A percentile compares a stretch with the other conserved stretches of the same genome.
These are phyloP conservation scores for Zaprionus africanus DNA, from an alignment of 1,140 invertebrate genomes.

Conservation along the genomic window DNA sequence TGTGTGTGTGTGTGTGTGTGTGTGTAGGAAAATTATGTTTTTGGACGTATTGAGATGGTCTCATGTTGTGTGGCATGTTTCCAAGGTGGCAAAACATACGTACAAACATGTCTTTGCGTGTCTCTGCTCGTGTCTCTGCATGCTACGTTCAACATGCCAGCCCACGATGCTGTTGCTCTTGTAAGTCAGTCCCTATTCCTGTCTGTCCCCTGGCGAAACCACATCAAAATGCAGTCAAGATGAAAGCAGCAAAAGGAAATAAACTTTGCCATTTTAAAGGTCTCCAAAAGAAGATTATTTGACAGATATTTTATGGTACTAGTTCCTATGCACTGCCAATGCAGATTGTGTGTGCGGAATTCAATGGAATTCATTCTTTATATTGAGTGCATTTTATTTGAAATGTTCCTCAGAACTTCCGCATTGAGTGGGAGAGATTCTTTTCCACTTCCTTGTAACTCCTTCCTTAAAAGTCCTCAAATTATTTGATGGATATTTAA, in stretches of 20 bases:
- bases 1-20: constrained; percentile 19
- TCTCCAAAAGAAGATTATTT: neutral
- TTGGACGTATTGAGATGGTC: constrained; percentile 30
- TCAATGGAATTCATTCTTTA: too few species aligned
- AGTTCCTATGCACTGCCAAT: neutral
- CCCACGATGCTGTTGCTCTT: neutral
- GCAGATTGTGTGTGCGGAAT: too few species aligned
- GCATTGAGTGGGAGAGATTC: too few species aligned
- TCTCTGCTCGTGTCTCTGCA: constrained; percentile 5
- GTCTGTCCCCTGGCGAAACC: neutral
- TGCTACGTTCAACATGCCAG: neutral
- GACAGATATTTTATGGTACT: neutral
- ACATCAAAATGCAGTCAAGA: constrained; percentile 14
- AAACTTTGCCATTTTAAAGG: neutral
- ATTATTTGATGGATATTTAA: too few species aligned
- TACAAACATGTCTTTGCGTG: constrained; percentile 31
- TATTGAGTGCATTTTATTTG: too few species aligned
- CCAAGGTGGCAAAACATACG: constrained; percentile 42
- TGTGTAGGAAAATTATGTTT: constrained; percentile 47
- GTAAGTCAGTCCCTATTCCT: neutral
- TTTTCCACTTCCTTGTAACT: too few species aligned
- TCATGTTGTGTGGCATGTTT: constrained; percentile 59
- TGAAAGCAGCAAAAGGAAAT: neutral
- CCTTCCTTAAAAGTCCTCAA: too few species aligned
- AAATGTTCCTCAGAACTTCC: too few species aligned